phyloP scores from a whole-genome alignment of 2,888 invertebrate genomes.

The Ganaspis brasiliensis region DNA sequence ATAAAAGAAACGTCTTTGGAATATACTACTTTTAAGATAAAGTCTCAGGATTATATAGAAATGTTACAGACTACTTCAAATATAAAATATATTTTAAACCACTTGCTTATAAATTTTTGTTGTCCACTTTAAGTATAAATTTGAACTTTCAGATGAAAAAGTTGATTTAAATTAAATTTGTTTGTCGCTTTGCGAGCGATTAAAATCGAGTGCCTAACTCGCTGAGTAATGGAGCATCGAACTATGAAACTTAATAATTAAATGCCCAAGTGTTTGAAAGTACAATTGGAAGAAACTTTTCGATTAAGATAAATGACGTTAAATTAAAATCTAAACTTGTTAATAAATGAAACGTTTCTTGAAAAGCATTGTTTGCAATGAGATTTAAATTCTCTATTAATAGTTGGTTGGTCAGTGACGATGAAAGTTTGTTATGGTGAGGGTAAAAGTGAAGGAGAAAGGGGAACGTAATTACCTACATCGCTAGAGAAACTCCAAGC shows the following conservation, averaged over 20 bases:
- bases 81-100: neutral
- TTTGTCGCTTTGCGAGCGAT: neutral
- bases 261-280: neutral
- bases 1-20: conserved; percentile 2
- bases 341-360: neutral
- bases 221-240: neutral
- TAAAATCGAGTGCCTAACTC: neutral
- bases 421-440: neutral
- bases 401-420: neutral
- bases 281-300: neutral
- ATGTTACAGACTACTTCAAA: neutral
- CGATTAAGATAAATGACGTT: conserved; percentile 8
- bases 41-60: neutral
- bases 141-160: neutral
- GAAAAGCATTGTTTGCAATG: neutral
- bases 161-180: neutral
- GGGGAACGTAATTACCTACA: conserved; percentile 28
- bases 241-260: conserved; percentile 3
- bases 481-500: conserved; percentile 41
- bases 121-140: neutral
- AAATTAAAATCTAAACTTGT: neutral
- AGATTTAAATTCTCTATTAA: neutral
- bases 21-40: neutral
- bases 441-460: conserved; percentile 26
- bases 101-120: too few relatives aligned